phyloP scores from a whole-genome alignment of 2,113 vertebrate species.

The Salminus brasiliensis region DNA sequence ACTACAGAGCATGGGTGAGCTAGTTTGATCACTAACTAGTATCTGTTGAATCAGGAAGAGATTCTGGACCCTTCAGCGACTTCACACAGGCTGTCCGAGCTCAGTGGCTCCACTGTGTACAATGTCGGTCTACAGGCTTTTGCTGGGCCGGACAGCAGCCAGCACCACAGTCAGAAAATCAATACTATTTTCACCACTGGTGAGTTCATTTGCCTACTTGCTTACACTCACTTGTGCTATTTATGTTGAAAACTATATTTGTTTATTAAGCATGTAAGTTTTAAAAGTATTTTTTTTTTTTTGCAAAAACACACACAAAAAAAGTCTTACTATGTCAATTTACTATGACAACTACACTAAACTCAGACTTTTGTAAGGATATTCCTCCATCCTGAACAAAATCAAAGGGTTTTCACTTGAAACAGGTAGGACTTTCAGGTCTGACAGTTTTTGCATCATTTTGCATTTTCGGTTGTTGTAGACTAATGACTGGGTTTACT shows the following conservation, averaged over 20 bases:
- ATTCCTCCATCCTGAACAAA: no score
- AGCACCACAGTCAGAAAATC: constrained; percentile 70
- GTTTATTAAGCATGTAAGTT: not conserved
- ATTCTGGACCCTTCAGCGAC: constrained; percentile 80
- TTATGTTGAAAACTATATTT: not conserved
- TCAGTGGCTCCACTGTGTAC: constrained; percentile 84
- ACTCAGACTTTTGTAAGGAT: no score
- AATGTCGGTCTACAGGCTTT: constrained; percentile 82
- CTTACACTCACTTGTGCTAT: not conserved
- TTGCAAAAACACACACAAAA: no score
- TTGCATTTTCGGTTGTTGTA: no score
- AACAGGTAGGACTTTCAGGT: no score
- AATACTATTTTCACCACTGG: constrained; percentile 83
- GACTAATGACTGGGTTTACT: no score
- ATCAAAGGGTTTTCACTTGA: no score
- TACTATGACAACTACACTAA: no score
- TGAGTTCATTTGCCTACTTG: constrained; percentile 64
- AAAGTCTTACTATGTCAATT: no score
- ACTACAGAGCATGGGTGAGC: not conserved
- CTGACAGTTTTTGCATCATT: no score
- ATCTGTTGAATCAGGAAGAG: constrained; percentile 77
- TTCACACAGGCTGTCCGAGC: constrained; percentile 82
- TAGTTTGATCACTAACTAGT: constrained; percentile 16
- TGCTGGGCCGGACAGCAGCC: constrained; percentile 64
- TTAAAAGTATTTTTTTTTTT: no score